Conservation (phyloP, 2,888 invertebrate genomes). For the Quadriops clusia region DNA sequence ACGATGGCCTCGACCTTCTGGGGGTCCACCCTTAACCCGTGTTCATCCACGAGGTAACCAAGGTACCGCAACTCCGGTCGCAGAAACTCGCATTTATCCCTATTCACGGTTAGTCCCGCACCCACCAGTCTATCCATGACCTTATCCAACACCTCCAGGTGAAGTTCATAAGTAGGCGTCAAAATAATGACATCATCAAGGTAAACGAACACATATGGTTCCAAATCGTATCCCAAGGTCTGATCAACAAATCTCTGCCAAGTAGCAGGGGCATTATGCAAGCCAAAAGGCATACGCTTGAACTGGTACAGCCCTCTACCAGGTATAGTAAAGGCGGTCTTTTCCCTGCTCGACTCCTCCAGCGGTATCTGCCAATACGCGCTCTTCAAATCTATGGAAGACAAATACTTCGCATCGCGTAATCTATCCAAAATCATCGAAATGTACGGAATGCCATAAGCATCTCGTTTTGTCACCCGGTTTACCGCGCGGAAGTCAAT, state of each 20-base stretch:
- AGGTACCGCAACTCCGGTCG: constrained; percentile 19
- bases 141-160: constrained; percentile 12
- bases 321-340: constrained; percentile 17
- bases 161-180: constrained; percentile 9
- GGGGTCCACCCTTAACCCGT: constrained; percentile 19
- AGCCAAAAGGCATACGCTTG: constrained; percentile 22
- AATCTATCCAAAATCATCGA: constrained; percentile 22
- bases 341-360: constrained; percentile 8
- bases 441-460: constrained; percentile 24
- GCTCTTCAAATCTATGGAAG: constrained; percentile 22
- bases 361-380: constrained; percentile 23
- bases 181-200: constrained; percentile 12
- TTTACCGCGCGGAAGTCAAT: constrained; percentile 25
- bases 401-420: constrained; percentile 22
- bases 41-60: constrained; percentile 22
- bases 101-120: constrained; percentile 17
- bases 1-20: constrained; percentile 15
- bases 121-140: constrained; percentile 11
- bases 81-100: constrained; percentile 19
- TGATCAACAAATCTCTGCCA: constrained; percentile 21
- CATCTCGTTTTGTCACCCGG: constrained; percentile 21
- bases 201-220: constrained; percentile 15
- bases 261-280: constrained; percentile 20
- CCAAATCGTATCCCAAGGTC: constrained; percentile 19
- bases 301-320: constrained; percentile 16